Base-by-base conservation (phyloP, 2,113 vertebrate genomes). In the Falco punctatus region DNA sequence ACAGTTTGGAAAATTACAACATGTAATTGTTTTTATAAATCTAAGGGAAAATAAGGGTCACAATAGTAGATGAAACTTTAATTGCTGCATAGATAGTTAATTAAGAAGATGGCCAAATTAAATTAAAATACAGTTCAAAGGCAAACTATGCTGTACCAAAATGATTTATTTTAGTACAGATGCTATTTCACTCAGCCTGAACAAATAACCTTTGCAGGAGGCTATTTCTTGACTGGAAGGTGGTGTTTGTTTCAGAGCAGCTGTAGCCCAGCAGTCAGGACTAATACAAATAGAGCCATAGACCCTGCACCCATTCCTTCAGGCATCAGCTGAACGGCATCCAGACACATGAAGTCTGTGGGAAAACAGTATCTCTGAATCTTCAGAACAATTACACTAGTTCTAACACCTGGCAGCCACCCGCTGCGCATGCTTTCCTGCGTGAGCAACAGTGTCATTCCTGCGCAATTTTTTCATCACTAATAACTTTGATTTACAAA, bases 201-300 rank as follows among this genome's bases (percentile, higher is more conserved):
- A 44, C 10, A 49, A 69, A 40, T 9, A 48, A 17, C 71, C 14
- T 51, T 10, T 49, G 33, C 28, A 10, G 5, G 33, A n/a, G 38
- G 38, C 33, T 8, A 6, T 13, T 17, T 40, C 54, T 33, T 38
- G 46, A 2, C 13, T 15, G 65, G 44, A 40, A 61, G 17, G 28
- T n/a, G 64, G 38, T 9, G 16, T 24, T 32, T 14, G 22, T 38
- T 46, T 13, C n/a, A 21, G 55, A 84, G 35, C 51, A 33, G 6
- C 57, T 18, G 20, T 2, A 15, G 16, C 20, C 48, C 55, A 30
- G 22, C 38, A 74, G 38, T 10, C 26, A 24, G 40, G 44, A 38
- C 35, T 38, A 32, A 19, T 0, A 26, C 44, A 38, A 58, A 33
- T 5, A 32, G 0, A 55, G 58, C 24, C 66, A 11, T 3, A n/a